A percentile compares a stretch with the other conserved stretches of the same genome.
phyloP scores from a whole-genome alignment of 2,113 vertebrate species.

The Echinops telfairi region DNA sequence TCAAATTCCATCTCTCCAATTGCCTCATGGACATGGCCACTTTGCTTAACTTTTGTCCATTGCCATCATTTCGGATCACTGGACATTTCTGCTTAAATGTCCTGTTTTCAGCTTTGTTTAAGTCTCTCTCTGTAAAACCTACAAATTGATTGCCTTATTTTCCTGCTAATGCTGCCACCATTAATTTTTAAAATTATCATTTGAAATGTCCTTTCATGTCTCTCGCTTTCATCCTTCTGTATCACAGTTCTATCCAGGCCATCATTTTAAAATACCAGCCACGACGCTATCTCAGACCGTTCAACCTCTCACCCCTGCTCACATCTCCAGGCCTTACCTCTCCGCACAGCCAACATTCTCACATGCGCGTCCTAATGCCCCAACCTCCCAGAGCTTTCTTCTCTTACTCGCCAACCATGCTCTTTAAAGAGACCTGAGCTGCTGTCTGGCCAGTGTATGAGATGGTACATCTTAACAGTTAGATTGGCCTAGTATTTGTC shows the following conservation, averaged over 20 bases:
- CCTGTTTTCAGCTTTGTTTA: not conserved
- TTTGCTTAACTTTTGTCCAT: not conserved
- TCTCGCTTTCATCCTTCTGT: not conserved
- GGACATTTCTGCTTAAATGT: not conserved
- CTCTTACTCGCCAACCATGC: not conserved
- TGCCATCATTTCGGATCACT: not conserved
- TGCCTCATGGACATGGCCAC: not conserved
- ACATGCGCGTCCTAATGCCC: not conserved
- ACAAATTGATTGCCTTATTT: not conserved
- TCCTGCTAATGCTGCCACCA: not conserved
- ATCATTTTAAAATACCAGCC: not conserved
- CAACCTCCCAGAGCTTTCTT: not conserved
- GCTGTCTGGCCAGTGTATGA: not conserved
- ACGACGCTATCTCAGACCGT: not conserved
- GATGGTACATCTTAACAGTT: not conserved
- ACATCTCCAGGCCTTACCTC: not conserved
- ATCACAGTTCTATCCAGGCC: accelerated
- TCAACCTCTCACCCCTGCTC: not conserved
- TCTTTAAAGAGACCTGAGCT: not conserved
- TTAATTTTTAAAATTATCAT: not conserved
- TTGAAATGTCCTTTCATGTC: not conserved
- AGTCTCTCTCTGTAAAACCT: not conserved
- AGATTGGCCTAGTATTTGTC: not conserved
- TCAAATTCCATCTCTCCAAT: not conserved
- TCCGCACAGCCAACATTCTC: not conserved